These are phyloP conservation scores for Drosophila setosimentum DNA, from an alignment of 2,888 invertebrate genomes.

Conservation along the genomic window DNA sequence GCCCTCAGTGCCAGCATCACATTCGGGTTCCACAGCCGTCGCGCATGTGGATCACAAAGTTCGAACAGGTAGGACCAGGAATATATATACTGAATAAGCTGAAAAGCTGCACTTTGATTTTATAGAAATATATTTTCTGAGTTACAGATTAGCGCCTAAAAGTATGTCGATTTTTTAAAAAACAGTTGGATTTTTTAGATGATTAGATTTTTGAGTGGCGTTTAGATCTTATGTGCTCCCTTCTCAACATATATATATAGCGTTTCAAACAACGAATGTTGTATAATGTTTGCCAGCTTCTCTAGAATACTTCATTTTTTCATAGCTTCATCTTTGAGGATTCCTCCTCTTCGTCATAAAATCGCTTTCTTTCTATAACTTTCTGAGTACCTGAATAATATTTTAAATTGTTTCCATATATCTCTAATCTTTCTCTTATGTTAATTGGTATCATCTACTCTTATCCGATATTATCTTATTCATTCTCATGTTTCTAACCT, in stretches of 20 bases:
- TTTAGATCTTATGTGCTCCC: background rate
- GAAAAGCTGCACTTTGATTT: background rate
- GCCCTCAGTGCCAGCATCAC: constrained; percentile 55
- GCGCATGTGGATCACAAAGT: constrained; percentile 78
- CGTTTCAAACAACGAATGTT: background rate
- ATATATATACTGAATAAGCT: background rate
- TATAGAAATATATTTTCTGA: background rate
- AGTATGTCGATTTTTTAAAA: background rate
- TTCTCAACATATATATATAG: rapidly evolving
- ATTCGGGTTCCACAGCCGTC: constrained; percentile 59
- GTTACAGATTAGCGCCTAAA: background rate
- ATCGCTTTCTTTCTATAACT: background rate
- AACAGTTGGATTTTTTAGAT: background rate
- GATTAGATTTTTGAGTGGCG: rapidly evolving
- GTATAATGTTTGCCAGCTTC: background rate
- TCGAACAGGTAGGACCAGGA: constrained; percentile 58
- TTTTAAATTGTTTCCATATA: background rate
- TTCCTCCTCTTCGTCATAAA: background rate
- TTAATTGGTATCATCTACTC: background rate
- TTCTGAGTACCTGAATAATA: background rate
- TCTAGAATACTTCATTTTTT: background rate
- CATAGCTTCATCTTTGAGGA: background rate
- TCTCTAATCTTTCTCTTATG: background rate
- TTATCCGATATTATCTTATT: background rate
- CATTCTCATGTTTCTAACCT: background rate